These are phyloP conservation scores for Gallinago paraguaiae DNA, from an alignment of 2,113 vertebrate species.

Conservation along the genomic window DNA sequence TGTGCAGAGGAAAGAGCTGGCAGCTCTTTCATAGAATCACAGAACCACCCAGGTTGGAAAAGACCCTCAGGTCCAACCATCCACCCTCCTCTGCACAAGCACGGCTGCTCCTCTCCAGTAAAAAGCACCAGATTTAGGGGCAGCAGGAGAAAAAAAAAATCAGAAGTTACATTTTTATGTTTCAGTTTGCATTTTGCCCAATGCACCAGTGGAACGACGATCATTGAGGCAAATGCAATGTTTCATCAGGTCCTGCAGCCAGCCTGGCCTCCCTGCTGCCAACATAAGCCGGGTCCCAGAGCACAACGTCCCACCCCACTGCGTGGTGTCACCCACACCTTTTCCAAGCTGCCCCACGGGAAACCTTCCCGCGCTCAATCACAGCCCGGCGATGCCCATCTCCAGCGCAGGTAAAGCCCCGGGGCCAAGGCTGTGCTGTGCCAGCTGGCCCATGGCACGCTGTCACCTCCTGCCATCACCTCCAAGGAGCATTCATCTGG, in stretches of 20 bases:
- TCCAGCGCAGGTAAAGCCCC: fast-evolving
- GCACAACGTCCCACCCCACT: background rate
- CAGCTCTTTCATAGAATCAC: background rate
- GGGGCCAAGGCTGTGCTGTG: fast-evolving
- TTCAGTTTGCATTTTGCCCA: background rate
- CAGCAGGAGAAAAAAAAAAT: background rate
- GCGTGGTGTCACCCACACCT: fast-evolving
- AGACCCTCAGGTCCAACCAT: no score
- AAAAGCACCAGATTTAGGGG: background rate
- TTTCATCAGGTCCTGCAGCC: background rate
- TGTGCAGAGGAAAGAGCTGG: no score
- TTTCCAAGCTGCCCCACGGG: background rate
- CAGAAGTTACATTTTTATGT: background rate
- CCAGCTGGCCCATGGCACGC: no score
- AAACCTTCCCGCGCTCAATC: background rate
- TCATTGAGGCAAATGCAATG: fast-evolving
- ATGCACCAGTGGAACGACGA: background rate
- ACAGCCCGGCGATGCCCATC: background rate
- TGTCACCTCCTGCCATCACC: background rate
- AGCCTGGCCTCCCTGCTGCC: background rate
- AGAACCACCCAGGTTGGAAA: no score
- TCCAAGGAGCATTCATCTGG: fast-evolving
- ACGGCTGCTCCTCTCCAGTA: background rate
- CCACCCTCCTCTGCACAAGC: background rate
- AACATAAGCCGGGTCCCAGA: background rate